Evolutionary conservation across 2,797 vertebrate species (phyloP).

Genomic region (Octomys mimax): DNA sequence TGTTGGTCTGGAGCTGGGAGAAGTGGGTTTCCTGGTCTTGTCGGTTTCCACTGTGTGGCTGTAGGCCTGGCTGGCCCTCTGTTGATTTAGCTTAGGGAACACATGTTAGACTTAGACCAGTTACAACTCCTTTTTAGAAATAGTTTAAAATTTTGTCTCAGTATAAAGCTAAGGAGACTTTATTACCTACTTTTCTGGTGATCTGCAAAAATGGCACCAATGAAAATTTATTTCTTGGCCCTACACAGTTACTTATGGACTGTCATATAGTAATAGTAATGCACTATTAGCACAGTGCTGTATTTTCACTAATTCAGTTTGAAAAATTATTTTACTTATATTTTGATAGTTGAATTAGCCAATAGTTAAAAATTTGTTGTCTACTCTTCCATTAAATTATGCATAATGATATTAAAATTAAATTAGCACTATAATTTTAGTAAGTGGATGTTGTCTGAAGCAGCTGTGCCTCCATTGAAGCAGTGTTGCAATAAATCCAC

Average conservation of each 20-base stretch:
- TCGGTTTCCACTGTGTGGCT: not conserved
- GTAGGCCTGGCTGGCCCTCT: not conserved
- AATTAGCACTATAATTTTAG: not conserved
- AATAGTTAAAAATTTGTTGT: constrained; percentile 39
- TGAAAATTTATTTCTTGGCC: constrained; percentile 22
- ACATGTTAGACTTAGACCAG: no score
- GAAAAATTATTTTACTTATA: constrained; percentile 32
- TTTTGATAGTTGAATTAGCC: constrained; percentile 7
- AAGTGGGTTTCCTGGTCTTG: not conserved
- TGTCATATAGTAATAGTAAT: not conserved
- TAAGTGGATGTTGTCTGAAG: not conserved
- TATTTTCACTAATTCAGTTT: not conserved
- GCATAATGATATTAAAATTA: not conserved
- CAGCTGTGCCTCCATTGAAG: not conserved
- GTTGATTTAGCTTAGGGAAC: not conserved
- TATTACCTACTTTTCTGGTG: constrained; percentile 10
- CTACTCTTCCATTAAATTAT: constrained; percentile 28
- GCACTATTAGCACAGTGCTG: not conserved
- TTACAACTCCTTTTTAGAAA: not conserved
- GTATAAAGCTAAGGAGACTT: constrained; percentile 26
- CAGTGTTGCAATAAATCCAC: not conserved
- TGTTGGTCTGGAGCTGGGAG: not conserved
- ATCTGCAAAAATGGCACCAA: not conserved
- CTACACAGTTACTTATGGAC: not conserved
- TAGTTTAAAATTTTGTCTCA: not conserved